A percentile compares a stretch with the other conserved stretches of the same genome.
Evolutionary conservation across 2,797 vertebrate species (phyloP).

Genomic region (Cynopterus sphinx): DNA sequence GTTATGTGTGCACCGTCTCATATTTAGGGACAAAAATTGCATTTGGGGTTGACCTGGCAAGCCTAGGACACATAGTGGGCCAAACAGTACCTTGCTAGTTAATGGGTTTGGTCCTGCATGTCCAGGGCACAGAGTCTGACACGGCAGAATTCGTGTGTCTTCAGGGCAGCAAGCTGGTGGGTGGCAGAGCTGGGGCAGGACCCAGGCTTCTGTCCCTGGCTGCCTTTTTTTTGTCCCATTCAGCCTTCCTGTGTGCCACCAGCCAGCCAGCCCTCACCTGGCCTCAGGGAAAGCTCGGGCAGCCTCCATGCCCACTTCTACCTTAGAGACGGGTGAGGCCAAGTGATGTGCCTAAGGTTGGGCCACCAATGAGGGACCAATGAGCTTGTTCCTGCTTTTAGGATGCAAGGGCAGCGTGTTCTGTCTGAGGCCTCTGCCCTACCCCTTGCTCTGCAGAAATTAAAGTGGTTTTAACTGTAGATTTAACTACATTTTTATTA

Average conservation of each 20-base stretch:
- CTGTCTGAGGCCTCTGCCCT: neutral
- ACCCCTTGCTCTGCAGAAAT: neutral
- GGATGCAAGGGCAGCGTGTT: neutral
- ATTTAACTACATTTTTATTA: neutral
- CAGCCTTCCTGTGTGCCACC: neutral
- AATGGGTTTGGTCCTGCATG: neutral
- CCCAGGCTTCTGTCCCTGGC: neutral
- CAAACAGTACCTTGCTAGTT: neutral
- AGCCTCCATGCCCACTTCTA: accelerated
- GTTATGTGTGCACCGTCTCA: accelerated
- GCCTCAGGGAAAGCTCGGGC: neutral
- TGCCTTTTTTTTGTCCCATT: neutral
- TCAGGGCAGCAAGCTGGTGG: neutral
- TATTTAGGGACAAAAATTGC: neutral
- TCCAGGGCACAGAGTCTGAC: neutral
- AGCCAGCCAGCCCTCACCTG: neutral
- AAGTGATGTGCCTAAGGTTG: accelerated
- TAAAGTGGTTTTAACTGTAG: neutral
- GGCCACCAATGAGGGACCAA: neutral
- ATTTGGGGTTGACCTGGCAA: neutral
- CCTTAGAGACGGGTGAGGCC: neutral
- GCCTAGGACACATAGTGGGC: neutral
- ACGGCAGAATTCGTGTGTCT: neutral
- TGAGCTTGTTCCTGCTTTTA: neutral
- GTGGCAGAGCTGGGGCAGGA: neutral